These are phyloP conservation scores for Agrypnus murinus DNA, from an alignment of 2,888 invertebrate genomes.

Conservation along the genomic window DNA sequence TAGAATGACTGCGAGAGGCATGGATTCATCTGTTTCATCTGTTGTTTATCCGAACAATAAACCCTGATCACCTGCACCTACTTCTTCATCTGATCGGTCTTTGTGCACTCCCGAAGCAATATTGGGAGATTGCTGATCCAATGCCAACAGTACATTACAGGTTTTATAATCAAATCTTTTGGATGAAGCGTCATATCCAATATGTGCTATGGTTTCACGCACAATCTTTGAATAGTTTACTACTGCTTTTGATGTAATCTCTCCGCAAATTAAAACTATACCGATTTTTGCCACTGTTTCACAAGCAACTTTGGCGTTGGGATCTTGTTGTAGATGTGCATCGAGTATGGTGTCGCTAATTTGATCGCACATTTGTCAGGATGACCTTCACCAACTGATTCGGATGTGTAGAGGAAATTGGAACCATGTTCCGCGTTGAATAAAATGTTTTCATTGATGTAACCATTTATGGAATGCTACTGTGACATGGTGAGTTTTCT, in stretches of 20 bases:
- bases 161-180: slow-evolving; percentile 99
- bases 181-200: slow-evolving; percentile 98
- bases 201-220: slow-evolving; percentile 96
- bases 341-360: slow-evolving; percentile 97
- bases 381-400: slow-evolving; percentile 98
- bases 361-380: slow-evolving; percentile 99
- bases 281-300: slow-evolving; percentile 99
- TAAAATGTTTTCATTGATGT: slow-evolving; percentile 81
- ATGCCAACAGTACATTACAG: slow-evolving; percentile 97
- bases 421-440: slow-evolving; percentile 91
- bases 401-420: slow-evolving; percentile 96
- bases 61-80: slow-evolving; percentile 99
- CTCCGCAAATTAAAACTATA: slow-evolving; percentile 98
- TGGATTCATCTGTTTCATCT: slow-evolving; percentile 70
- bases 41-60: slow-evolving; percentile 68
- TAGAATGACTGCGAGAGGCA: slow-evolving; percentile 65
- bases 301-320: slow-evolving; percentile 97
- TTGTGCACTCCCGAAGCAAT: slow-evolving; percentile 98
- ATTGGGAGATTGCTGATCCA: slow-evolving; percentile 97
- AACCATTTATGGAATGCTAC: slow-evolving; percentile 79
- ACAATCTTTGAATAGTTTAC: slow-evolving; percentile 99
- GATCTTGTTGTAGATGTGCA: slow-evolving; percentile 95
- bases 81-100: slow-evolving; percentile 93
- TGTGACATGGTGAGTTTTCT: slow-evolving; percentile 82
- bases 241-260: slow-evolving; percentile 97